Evolutionary conservation across 2,113 vertebrate species (phyloP), one percentile per base, ranked within the genome.

Genomic region (Engystomops pustulosus): DNA sequence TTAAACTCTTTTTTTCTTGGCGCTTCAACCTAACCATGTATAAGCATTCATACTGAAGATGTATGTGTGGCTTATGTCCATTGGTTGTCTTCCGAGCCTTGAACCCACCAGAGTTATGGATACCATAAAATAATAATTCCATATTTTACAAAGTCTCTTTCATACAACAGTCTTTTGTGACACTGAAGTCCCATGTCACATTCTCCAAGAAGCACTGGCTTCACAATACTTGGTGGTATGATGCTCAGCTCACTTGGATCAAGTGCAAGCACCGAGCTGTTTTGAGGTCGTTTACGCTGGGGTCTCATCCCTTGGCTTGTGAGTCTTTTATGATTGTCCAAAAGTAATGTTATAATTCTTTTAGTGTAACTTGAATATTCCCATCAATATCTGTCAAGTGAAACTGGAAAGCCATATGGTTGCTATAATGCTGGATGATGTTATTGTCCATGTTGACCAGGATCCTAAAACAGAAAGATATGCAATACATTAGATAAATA

Each of bases 361-460:
- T 92, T 23, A 99, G 96, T 60, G 94, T 96, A 89, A 99, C 87
- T 90, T 98, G 98, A 89, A 96, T 94, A 88, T 95, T 95, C 71
- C 94, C 95, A 17, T 91, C 91, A 2, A 90, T 80, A 85, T 99
- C 96, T 0, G 93, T 94, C 87, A 97, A 83, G 86, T 98, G 97
- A 38, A 99, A 93, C 60, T 97, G 95, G 86, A 99, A 99, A 86
- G 98, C 97, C 0, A 95, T 94, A 17, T 99, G 97, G 92, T 99
- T 99, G 93, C 95, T 98, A 89, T 99, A 99, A 88, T 99, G 98
- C 90, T 97, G 94, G 3, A 99, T 94, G 87, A 99, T 99, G 93
- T 97, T 99, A 91, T 99, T 95, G 72, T 99, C 98, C 98, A 99
- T 99, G 91, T 99, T 98, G 85, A 99, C 94, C 36, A 96, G 92